Conservation (phyloP, 2,113 vertebrate species). For the Ptilonorhynchus violaceus region DNA sequence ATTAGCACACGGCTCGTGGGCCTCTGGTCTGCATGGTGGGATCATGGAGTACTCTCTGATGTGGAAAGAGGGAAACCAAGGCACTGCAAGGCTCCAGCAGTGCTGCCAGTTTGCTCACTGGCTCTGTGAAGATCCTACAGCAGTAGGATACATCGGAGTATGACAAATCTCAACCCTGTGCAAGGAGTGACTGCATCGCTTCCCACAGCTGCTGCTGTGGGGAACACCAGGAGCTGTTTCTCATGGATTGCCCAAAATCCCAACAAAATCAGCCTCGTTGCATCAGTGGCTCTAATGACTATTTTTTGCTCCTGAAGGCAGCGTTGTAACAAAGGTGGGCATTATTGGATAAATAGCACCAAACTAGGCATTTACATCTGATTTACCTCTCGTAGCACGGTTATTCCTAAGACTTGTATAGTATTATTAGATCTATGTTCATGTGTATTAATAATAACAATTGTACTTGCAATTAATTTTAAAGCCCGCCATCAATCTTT, state of each 20-base stretch:
- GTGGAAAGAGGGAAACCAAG: background rate
- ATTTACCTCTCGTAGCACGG: background rate
- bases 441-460: slow-evolving; percentile 53
- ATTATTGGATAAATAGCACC: background rate
- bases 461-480: slow-evolving; percentile 62
- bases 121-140: background rate
- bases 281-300: background rate
- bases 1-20: rapidly evolving
- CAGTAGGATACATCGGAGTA: background rate
- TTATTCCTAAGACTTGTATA: background rate
- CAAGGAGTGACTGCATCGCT: background rate
- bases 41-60: background rate
- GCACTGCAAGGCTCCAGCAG: background rate
- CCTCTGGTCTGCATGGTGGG: background rate
- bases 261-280: background rate
- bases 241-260: background rate
- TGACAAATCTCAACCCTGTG: rapidly evolving
- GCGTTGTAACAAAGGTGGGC: background rate
- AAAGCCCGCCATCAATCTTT: slow-evolving; percentile 59
- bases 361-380: background rate
- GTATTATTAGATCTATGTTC: background rate
- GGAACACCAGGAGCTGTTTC: background rate
- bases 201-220: background rate
- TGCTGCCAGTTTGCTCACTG: background rate
- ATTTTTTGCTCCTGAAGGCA: background rate